Evolutionary conservation across 2,797 vertebrate species (phyloP), one percentile per base, ranked within the genome.

Genomic region (Heliangelus exortis): DNA sequence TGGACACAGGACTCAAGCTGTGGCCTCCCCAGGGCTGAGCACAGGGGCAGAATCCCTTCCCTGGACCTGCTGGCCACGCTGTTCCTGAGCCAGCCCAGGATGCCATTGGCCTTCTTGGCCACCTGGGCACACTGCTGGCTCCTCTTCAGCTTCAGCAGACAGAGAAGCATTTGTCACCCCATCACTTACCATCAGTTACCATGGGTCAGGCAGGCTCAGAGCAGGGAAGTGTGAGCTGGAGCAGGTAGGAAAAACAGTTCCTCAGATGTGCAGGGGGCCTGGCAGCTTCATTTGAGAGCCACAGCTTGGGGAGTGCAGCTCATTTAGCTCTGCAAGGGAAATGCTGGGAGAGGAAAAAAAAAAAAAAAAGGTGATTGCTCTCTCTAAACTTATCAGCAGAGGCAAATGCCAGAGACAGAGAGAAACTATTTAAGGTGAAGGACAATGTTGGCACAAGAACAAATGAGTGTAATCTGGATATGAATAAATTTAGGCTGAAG

Each of bases 381-480:
- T 18, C 86, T 95, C 59, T 96, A 94, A 95, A 95, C 96, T 95
- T 96, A 91, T 95, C 94, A 94, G 90, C 2, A 3, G 89, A 77
- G 68, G 94, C 90, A 94, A 96, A 95, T 92, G 91, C 90, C 83
- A 90, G 69, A 93, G 53, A 95, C 72, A 65, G 65, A 95, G 68
- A 95, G 47, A 75, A 90, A 94, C 93, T 96, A 67, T 95, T 96
- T 94, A 94, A 96, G 88, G 92, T 95, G 94, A 95, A 96, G 95
- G 96, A 96, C 94, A 95, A 80, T 92, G 93, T 93, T 96, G 95
- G 88, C 94, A 95, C 89, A 96, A 95, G 94, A 96, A 95, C 84
- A 94, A 93, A 95, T 92, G 86, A 89, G 72, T 80, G 61, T 82
- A 95, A 94, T 94, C 95, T 93, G 90, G 67, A 90, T 93, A 84